Evolutionary conservation across 92 coral and sea anemone genomes (phyloP).

Genomic region (Parazoanthus atlanticus): DNA sequence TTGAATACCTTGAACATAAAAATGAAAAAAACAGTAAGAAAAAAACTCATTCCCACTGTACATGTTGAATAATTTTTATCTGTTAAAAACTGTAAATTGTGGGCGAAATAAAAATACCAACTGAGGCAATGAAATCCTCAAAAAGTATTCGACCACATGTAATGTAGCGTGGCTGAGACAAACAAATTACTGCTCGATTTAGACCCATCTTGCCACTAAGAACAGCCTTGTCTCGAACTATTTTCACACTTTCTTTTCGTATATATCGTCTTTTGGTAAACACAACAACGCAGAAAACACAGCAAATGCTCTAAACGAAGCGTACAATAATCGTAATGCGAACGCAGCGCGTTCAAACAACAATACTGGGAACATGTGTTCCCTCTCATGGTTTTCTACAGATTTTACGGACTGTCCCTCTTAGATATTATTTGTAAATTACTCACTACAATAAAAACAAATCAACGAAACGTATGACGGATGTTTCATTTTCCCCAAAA

Average conservation of each 20-base stretch:
- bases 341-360: neutral
- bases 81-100: no score
- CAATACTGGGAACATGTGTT: neutral
- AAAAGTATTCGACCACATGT: neutral
- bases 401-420: neutral
- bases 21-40: neutral
- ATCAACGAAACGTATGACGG: neutral
- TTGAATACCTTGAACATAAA: no score
- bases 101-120: neutral
- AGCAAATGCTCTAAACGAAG: neutral
- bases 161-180: neutral
- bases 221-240: neutral
- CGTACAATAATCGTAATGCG: no score
- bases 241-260: neutral
- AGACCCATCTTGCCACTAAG: neutral
- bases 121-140: neutral
- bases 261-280: neutral
- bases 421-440: neutral
- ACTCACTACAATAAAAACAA: neutral
- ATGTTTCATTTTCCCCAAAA: neutral
- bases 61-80: no score
- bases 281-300: neutral
- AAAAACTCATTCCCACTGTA: no score
- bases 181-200: neutral
- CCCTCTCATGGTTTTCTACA: neutral